Evolutionary conservation across 2,888 invertebrate genomes (phyloP).

Genomic region (Chelonus formosanus): DNA sequence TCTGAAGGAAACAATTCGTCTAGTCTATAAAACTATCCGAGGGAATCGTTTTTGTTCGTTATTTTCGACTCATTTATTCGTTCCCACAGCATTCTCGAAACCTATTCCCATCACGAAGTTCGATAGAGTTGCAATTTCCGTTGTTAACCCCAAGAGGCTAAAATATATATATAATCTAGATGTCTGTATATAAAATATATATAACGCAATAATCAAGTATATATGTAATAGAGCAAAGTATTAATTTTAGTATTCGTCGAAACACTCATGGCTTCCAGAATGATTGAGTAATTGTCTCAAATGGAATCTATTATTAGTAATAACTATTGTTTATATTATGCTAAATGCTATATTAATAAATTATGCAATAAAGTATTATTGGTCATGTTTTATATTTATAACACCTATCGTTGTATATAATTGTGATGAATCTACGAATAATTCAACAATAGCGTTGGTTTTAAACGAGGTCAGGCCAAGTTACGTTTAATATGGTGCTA

Average conservation of each 20-base stretch:
- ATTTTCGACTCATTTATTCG: slow-evolving; percentile 23
- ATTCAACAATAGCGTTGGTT: slow-evolving; percentile 25
- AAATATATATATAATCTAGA: slow-evolving; percentile 5
- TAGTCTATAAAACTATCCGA: slow-evolving; percentile 21
- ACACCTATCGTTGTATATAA: not conserved
- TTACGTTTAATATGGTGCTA: not conserved
- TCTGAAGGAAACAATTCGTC: slow-evolving; percentile 22
- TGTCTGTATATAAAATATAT: not conserved
- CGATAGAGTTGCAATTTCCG: slow-evolving; percentile 30
- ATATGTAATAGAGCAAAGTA: not conserved
- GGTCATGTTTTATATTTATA: not conserved
- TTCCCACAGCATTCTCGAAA: slow-evolving; percentile 4
- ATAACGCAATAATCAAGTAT: too few relatives aligned
- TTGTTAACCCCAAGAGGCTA: slow-evolving; percentile 25
- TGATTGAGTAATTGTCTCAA: too few relatives aligned
- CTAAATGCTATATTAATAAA: too few relatives aligned
- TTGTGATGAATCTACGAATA: slow-evolving; percentile 23
- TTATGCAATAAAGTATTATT: too few relatives aligned
- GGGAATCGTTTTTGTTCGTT: slow-evolving; percentile 21
- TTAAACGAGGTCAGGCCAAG: slow-evolving; percentile 24
- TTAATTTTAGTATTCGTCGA: slow-evolving; percentile 1
- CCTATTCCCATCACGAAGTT: slow-evolving; percentile 20
- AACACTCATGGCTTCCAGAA: not conserved
- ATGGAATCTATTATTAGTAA: too few relatives aligned
- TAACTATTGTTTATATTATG: not conserved